phyloP scores from a whole-genome alignment of 2,888 invertebrate species.

The Nomada flava region DNA sequence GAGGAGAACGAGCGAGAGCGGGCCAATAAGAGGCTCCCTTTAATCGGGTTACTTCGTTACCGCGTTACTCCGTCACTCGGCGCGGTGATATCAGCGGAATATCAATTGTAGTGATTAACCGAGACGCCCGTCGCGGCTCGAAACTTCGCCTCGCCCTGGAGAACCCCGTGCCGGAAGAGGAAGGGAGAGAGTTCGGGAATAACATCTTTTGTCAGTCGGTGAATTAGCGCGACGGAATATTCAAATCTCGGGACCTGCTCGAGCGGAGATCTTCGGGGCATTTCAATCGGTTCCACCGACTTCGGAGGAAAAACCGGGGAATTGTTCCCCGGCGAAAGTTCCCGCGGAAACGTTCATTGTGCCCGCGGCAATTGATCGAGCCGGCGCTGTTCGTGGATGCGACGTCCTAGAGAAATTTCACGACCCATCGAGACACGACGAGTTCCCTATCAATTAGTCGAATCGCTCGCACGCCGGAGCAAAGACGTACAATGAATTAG shows the following conservation, averaged over 20 bases:
- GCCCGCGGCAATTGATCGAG: background rate
- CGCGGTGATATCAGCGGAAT: constrained; percentile 83
- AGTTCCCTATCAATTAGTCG: constrained; percentile 53
- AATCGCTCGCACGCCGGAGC: constrained; percentile 16
- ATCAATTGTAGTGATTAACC: constrained; percentile 85
- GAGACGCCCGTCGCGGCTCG: constrained; percentile 77
- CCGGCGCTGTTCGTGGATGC: background rate
- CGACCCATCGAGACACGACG: constrained; percentile 6
- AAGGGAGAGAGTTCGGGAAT: constrained; percentile 68
- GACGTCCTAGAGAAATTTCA: background rate
- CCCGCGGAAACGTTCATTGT: no score
- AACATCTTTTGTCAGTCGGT: constrained; percentile 81
- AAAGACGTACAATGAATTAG: constrained; percentile 71
- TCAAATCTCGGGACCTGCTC: constrained; percentile 72
- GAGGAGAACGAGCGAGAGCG: constrained; percentile 75
- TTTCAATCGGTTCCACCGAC: constrained; percentile 68
- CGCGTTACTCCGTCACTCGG: constrained; percentile 81
- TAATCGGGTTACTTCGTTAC: constrained; percentile 82
- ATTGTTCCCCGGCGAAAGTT: constrained; percentile 17
- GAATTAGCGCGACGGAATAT: constrained; percentile 78
- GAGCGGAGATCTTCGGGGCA: constrained; percentile 62
- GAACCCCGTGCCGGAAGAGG: constrained; percentile 34
- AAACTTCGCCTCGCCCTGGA: constrained; percentile 73
- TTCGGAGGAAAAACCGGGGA: background rate
- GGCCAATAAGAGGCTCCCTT: constrained; percentile 82